phyloP scores from a whole-genome alignment of 2,888 invertebrate species.

The Ophion slaviceki region DNA sequence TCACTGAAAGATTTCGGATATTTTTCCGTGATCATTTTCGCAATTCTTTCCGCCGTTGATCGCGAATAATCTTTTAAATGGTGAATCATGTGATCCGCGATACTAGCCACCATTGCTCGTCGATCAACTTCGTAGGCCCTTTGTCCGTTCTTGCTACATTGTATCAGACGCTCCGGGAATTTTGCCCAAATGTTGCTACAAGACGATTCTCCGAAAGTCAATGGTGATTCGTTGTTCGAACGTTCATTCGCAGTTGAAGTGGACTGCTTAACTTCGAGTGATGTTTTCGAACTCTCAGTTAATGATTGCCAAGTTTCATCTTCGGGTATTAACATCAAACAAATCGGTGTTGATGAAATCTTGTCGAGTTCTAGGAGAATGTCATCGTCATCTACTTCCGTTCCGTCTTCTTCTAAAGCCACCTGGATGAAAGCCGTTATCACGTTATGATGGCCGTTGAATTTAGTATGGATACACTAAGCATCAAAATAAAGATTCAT shows the following conservation, averaged over 20 bases:
- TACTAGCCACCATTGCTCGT: constrained; percentile 44
- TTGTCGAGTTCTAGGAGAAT: constrained; percentile 46
- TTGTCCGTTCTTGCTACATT: constrained; percentile 18
- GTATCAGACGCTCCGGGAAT: constrained; percentile 28
- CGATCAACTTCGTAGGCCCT: constrained; percentile 33
- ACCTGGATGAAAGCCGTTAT: constrained; percentile 31
- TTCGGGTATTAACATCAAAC: constrained; percentile 40
- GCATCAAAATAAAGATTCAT: not conserved
- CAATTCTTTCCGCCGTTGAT: constrained; percentile 41
- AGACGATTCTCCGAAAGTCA: not conserved
- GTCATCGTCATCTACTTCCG: constrained; percentile 55
- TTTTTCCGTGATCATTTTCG: constrained; percentile 30
- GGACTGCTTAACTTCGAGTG: not conserved
- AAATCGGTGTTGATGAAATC: constrained; percentile 15
- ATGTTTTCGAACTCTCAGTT: not conserved
- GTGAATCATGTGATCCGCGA: constrained; percentile 49
- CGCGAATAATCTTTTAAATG: constrained; percentile 46
- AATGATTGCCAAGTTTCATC: constrained; percentile 36
- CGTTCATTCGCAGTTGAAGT: not conserved
- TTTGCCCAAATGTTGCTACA: constrained; percentile 44
- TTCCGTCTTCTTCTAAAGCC: constrained; percentile 52
- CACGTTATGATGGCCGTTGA: not conserved
- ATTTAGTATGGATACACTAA: not conserved
- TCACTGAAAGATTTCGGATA: constrained; percentile 50
- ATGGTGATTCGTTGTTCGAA: not conserved